Conservation (phyloP, 2,797 vertebrate species). For the Amphiprion clarkii region DNA sequence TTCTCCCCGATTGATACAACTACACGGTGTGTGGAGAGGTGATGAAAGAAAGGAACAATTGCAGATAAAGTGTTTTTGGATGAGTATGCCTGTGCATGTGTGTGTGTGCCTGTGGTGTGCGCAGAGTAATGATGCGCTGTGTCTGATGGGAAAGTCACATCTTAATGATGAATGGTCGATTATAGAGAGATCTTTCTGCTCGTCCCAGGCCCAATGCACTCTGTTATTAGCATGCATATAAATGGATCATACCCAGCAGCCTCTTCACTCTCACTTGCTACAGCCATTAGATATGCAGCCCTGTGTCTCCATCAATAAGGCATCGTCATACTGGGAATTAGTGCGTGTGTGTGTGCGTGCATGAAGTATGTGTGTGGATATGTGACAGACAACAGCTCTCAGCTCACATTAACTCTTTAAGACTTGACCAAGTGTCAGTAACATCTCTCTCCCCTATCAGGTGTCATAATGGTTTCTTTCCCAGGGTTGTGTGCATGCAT, state of each 20-base stretch:
- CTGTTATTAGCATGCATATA: constrained; percentile 79
- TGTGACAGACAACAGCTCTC: constrained; percentile 49
- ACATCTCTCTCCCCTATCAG: constrained; percentile 39
- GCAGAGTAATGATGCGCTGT: constrained; percentile 67
- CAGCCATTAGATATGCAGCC: constrained; percentile 68
- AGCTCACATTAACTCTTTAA: constrained; percentile 50
- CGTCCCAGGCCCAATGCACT: constrained; percentile 62
- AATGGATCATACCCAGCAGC: constrained; percentile 76
- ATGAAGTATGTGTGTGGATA: constrained; percentile 4
- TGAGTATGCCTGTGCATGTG: constrained; percentile 4
- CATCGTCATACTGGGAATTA: constrained; percentile 60
- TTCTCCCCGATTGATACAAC: constrained; percentile 36
- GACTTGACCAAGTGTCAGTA: constrained; percentile 29
- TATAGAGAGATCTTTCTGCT: constrained; percentile 69
- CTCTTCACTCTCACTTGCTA: constrained; percentile 65
- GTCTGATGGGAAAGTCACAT: constrained; percentile 72
- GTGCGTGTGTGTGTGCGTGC: constrained; percentile 13
- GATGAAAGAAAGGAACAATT: constrained; percentile 52
- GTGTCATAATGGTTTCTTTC: constrained; percentile 46
- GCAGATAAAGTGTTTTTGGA: constrained; percentile 44
- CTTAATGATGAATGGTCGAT: constrained; percentile 76
- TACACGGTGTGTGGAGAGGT: constrained; percentile 36
- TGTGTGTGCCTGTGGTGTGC: constrained; percentile 38
- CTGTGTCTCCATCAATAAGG: constrained; percentile 70
- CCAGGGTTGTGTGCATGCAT: constrained; percentile 17